These are phyloP conservation scores for Agapornis roseicollis DNA, from an alignment of 2,113 vertebrate genomes.

Conservation along the genomic window DNA sequence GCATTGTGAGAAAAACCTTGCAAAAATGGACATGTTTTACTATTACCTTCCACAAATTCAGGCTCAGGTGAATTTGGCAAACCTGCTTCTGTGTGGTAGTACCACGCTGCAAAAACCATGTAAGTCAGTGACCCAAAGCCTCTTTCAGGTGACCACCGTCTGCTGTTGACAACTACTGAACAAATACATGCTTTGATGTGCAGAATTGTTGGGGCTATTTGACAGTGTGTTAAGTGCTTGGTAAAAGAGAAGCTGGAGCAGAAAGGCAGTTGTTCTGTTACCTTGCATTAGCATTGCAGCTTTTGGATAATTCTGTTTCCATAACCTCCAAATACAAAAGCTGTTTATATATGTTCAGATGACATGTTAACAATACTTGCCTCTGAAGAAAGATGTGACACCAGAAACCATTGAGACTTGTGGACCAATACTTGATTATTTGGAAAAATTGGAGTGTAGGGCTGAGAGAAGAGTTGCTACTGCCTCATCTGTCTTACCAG, in stretches of 20 bases:
- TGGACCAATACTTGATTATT: neutral
- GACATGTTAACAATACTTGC: neutral
- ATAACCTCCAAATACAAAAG: neutral
- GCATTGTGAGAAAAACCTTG: neutral
- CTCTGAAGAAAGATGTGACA: neutral
- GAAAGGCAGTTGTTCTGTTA: neutral
- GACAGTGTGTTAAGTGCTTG: neutral
- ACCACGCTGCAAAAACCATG: neutral
- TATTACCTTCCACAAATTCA: neutral
- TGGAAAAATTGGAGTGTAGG: neutral
- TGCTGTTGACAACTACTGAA: neutral
- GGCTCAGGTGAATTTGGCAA: neutral
- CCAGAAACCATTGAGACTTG: neutral
- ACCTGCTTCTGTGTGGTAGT: neutral
- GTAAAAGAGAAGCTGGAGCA: neutral
- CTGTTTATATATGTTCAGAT: neutral
- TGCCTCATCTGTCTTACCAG: neutral
- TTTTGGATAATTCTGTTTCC: neutral
- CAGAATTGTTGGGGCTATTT: neutral
- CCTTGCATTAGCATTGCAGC: neutral
- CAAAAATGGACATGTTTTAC: neutral
- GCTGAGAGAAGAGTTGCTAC: neutral
- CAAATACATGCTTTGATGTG: constrained; percentile 19
- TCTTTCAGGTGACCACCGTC: neutral
- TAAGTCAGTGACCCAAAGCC: neutral